phyloP scores from a whole-genome alignment of 2,888 invertebrate species.

The Pyralis farinalis region DNA sequence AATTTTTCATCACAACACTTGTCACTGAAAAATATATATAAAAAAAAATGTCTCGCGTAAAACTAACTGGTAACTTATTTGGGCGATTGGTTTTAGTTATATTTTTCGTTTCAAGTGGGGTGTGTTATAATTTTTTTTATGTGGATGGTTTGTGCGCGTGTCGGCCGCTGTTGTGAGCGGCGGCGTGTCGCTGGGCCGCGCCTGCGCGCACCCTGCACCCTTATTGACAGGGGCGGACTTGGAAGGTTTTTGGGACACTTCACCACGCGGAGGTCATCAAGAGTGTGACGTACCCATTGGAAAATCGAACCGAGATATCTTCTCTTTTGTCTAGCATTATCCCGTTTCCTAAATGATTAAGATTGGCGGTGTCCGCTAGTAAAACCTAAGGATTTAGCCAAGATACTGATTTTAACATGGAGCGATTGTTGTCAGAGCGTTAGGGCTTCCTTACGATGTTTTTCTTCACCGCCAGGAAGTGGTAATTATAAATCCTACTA shows the following conservation, averaged over 20 bases:
- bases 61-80: neutral
- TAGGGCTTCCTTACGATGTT: too few relatives aligned
- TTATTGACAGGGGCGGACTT: slow-evolving; percentile 41
- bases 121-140: slow-evolving; percentile 24
- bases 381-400: too few relatives aligned
- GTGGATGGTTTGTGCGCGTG: slow-evolving; percentile 33
- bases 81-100: neutral
- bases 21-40: slow-evolving; percentile 26
- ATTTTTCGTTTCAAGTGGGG: slow-evolving; percentile 10
- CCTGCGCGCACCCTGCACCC: slow-evolving; percentile 64
- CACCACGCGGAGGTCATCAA: neutral
- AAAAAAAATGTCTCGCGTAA: slow-evolving; percentile 16
- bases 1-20: slow-evolving; percentile 38
- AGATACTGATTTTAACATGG: too few relatives aligned
- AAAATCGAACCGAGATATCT: too few relatives aligned
- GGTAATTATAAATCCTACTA: too few relatives aligned
- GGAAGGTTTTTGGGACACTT: slow-evolving; percentile 6
- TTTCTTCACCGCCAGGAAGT: too few relatives aligned
- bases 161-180: slow-evolving; percentile 44
- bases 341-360: too few relatives aligned
- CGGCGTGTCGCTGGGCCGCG: slow-evolving; percentile 47
- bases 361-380: too few relatives aligned
- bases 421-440: too few relatives aligned
- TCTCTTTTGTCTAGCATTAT: too few relatives aligned
- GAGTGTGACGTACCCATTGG: too few relatives aligned